Percentiles rank a stretch among this genome's conserved stretches.
phyloP scores from a whole-genome alignment of 2,797 vertebrate species.

The Peromyscus aztecus region DNA sequence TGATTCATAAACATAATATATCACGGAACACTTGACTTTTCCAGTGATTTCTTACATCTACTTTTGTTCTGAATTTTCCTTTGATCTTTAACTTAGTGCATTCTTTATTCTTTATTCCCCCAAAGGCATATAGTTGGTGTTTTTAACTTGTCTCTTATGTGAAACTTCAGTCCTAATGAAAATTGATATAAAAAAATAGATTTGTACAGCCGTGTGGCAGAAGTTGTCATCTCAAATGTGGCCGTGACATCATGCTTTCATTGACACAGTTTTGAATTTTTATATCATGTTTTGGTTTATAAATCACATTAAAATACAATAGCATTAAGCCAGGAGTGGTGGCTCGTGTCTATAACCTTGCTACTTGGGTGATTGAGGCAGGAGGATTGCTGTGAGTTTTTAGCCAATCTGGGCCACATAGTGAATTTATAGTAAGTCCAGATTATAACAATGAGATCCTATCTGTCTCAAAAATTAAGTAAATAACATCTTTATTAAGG shows the following conservation, averaged over 20 bases:
- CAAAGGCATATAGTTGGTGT: neutral
- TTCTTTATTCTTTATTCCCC: neutral
- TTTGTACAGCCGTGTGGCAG: neutral
- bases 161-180: neutral
- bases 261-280: slow-evolving; percentile 46
- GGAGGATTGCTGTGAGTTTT: neutral
- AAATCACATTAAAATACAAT: neutral
- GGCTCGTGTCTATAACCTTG: neutral
- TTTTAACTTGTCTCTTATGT: slow-evolving; percentile 22
- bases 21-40: neutral
- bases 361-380: neutral
- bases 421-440: neutral
- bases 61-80: slow-evolving; percentile 43
- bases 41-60: neutral
- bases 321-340: neutral
- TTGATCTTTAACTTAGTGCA: slow-evolving; percentile 28
- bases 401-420: neutral
- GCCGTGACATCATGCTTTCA: neutral
- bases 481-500: slow-evolving; percentile 16
- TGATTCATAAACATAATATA: slow-evolving; percentile 47
- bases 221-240: neutral
- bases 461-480: neutral
- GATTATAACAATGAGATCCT: neutral
- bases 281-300: neutral
- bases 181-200: neutral